Evolutionary conservation across 2,113 vertebrate genomes (phyloP), one percentile per base, ranked within the genome.

Genomic region (Baryphthengus martii): DNA sequence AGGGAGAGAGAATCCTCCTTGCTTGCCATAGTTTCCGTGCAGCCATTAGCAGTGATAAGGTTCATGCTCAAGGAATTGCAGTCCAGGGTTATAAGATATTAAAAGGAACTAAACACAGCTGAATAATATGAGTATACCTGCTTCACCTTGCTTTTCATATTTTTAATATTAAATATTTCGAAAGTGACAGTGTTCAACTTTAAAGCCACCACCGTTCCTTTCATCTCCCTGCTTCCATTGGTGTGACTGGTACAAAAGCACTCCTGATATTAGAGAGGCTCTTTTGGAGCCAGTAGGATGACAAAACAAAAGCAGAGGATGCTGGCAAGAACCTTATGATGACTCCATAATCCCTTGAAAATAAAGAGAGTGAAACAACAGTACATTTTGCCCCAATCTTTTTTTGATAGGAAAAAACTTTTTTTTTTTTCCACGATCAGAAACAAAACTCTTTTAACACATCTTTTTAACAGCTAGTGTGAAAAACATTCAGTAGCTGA

Each of bases 131-230:
- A 90, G 19, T 59, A 67, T 53, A 78, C 78, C 86, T 96, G 90
- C 77, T 92, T 94, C 71, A 92, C 76, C 71, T 79, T 85, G 81
- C 53, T 89, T 87, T 65, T 81, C 53, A 16, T 86, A 56, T 52
- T 89, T 94, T 92, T 78, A 94, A 81, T 72, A 88, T n/a, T 59
- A 89, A 75, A 50, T 68, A 63, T 37, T 90, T 91, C 76, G 70
- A 87, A 95, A 95, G 93, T 84, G 90, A 92, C 70, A 88, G 80
- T 81, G 73, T 95, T 72, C 76, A 89, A 93, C 79, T 65, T 28
- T 78, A 90, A 91, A 96, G 76, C 65, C 79, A 74, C 39, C 52
- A 66, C 56, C 1, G 7, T 61, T 96, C 80, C 88, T 93, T 75
- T 78, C 40, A 72, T 29, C 73, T 87, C 66, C 53, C 80, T 13